Evolutionary conservation across 2,113 vertebrate genomes (phyloP), one percentile per base, ranked within the genome.

Genomic region (Phaethornis superciliosus): DNA sequence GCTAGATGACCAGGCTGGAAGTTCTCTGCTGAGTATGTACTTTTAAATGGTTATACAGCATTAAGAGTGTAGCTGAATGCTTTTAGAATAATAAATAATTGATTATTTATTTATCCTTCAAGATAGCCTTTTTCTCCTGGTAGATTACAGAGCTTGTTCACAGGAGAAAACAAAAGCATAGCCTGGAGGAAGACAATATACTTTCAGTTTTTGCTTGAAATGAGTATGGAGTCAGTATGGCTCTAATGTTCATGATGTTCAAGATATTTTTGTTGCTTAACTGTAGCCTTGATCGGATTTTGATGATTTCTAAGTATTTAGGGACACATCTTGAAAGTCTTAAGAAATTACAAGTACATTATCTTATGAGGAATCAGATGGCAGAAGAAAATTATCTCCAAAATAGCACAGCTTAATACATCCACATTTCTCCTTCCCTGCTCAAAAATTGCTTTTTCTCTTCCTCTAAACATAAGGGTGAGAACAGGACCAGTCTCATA

Each of bases 71-170:
- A 89, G 85, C 72, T 85, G 82, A 94, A 94, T 81, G 90, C 90
- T 96, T 95, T 95, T 92, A 94, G 90, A 90, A 90, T 95, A 46
- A 89, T 92, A 95, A 95, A 97, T 96, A 92, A 97, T 95, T 89
- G 80, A 95, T 95, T 94, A 88, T 93, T 95, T 97, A 95, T 96
- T 95, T 97, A 95, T 77, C 88, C 68, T 95, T 65, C 82, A 92
- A 94, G 69, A 86, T 95, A 95, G 94, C 90, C 72, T 86, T 81
- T 81, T 95, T 83, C 90, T 94, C 88, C 59, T 93, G 77, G 82
- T 81, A 91, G 76, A 85, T 83, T 86, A 88, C 17, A 90, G 85
- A 84, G 79, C 74, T 90, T 46, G 69, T 51, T 86, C 94, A 65
- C 72, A 92, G 77, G 77, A 97, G 90, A 91, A 91, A 91, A 86